These are phyloP conservation scores for Drosophila koepferae DNA, from an alignment of 2,888 invertebrate species.

Conservation along the genomic window DNA sequence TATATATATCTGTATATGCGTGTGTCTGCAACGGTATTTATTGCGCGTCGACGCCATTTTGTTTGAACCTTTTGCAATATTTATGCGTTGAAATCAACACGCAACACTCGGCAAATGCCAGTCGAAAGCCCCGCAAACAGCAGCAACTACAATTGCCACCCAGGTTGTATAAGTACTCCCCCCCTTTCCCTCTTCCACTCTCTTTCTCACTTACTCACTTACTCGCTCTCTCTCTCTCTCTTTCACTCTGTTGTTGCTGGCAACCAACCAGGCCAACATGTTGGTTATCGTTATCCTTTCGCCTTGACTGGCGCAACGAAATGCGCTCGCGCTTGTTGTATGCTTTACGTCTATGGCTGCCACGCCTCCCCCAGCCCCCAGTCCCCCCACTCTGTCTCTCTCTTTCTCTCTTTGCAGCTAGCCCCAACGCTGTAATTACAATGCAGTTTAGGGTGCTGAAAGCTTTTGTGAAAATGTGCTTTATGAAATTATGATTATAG, in stretches of 20 bases:
- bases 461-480: constrained; percentile 83
- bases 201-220: neutral
- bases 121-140: constrained; percentile 35
- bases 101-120: constrained; percentile 66
- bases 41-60: constrained; percentile 80
- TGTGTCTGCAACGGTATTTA: constrained; percentile 64
- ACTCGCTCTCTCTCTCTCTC: neutral
- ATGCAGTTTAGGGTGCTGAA: constrained; percentile 82
- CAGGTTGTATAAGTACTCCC: constrained; percentile 26
- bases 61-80: constrained; percentile 79
- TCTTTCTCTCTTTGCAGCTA: neutral
- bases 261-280: constrained; percentile 56
- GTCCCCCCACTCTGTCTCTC: too few relatives aligned
- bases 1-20: constrained; percentile 21
- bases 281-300: constrained; percentile 76
- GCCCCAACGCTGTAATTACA: constrained; percentile 70
- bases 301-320: constrained; percentile 70
- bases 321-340: constrained; percentile 60
- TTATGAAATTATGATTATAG: constrained; percentile 83
- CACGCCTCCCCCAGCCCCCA: too few relatives aligned
- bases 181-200: neutral
- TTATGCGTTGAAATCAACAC: constrained; percentile 81
- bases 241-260: neutral
- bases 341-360: constrained; percentile 32
- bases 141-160: constrained; percentile 45